phyloP scores from a whole-genome alignment of 2,888 invertebrate genomes.

The Vanessa cardui region DNA sequence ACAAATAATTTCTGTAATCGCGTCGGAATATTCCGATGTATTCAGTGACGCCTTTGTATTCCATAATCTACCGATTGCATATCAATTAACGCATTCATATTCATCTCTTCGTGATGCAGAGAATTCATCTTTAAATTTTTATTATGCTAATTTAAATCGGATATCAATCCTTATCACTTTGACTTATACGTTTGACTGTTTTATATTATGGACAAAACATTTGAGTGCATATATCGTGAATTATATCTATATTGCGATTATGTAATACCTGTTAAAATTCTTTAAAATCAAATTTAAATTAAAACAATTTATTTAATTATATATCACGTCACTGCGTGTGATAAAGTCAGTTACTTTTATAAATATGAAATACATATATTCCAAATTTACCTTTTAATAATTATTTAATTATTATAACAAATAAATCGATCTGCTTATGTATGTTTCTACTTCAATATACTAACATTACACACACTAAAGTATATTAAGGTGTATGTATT shows the following conservation, averaged over 20 bases:
- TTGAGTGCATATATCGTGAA: no score
- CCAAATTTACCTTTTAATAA: no score
- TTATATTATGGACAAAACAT: background rate
- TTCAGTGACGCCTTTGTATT: constrained; percentile 8
- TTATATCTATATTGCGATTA: no score
- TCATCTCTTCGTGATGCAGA: background rate
- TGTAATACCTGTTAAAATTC: no score
- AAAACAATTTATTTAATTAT: no score
- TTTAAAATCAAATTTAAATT: no score
- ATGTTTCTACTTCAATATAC: background rate
- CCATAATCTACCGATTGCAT: constrained; percentile 18
- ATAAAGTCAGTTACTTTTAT: no score
- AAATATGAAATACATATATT: no score
- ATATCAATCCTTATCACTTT: background rate
- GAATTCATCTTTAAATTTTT: background rate
- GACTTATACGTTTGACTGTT: background rate
- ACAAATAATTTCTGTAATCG: background rate
- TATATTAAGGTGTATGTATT: background rate
- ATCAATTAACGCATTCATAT: constrained; percentile 15
- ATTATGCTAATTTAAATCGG: background rate
- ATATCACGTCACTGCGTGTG: no score
- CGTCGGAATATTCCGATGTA: constrained; percentile 1
- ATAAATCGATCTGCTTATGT: background rate
- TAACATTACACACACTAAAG: no score
- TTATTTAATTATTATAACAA: background rate